phyloP scores from a whole-genome alignment of 1,140 invertebrate genomes.

The Meloidogyne chitwoodi region DNA sequence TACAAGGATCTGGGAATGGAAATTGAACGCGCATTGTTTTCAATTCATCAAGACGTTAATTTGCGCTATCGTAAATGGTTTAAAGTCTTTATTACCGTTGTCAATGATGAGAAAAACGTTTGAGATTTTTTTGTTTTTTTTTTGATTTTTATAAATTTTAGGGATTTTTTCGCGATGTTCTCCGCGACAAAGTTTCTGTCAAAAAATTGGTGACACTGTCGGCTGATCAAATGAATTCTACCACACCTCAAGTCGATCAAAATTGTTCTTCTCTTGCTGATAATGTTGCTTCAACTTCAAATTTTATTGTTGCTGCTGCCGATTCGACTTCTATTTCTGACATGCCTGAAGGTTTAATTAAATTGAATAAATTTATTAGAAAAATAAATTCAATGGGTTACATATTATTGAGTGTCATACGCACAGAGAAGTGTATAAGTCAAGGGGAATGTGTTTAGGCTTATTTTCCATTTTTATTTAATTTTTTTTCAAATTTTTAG shows the following conservation, averaged over 20 bases:
- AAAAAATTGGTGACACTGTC: constrained; percentile 5
- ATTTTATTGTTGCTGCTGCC: constrained; percentile 7
- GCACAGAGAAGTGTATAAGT: too few species aligned
- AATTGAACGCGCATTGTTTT: constrained; percentile 14
- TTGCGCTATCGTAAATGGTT: constrained; percentile 19
- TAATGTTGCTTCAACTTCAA: neutral
- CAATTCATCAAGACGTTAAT: constrained; percentile 5
- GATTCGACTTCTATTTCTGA: constrained; percentile 9
- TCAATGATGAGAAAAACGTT: constrained; percentile 12
- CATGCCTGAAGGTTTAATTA: neutral
- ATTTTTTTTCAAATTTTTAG: neutral
- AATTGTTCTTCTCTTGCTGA: neutral
- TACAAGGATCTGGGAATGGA: constrained; percentile 11
- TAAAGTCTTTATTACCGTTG: constrained; percentile 11
- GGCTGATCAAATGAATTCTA: neutral
- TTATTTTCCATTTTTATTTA: too few species aligned
- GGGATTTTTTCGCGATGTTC: constrained; percentile 1
- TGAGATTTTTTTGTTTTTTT: neutral
- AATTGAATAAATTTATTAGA: too few species aligned
- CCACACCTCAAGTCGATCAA: neutral
- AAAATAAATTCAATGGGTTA: too few species aligned
- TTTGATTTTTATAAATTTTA: neutral
- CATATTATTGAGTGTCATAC: too few species aligned
- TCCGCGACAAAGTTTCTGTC: constrained; percentile 18
- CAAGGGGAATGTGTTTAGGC: too few species aligned